Base-by-base conservation (phyloP, 2,888 invertebrate genomes). In the Coremacera marginata region DNA sequence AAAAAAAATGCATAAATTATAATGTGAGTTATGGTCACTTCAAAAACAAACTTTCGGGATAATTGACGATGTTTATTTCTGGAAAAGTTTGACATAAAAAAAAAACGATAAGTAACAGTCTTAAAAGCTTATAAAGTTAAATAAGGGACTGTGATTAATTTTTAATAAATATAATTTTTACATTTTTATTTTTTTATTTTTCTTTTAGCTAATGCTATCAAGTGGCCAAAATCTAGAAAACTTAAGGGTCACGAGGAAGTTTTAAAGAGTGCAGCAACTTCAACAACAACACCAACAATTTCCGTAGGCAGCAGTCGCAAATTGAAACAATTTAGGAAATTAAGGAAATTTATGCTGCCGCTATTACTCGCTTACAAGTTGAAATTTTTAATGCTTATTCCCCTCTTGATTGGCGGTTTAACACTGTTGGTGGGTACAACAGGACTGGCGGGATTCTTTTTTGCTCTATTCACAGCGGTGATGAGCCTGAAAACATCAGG, bases 391-490 rank as follows among this genome's bases (percentile, higher is more conserved):
- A 93, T 94, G 1, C 87, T 96, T 74, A 92, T 96, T 55, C 96
- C 96, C 0, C 91, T 95, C 0, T 88, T 96, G 86, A 91, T 95
- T 81, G 94, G 94, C 72, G 91, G 91, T 5, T 88, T 95, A 27
- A 90, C 95, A 1, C 89, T 96, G 9, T 88, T 96, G 70, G 93
- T 94, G 5, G 95, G 94, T 78, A 93, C 95, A 0, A 95, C 95
- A 0, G 94, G 95, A 22, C 88, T 96, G 77, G 96, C 95, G 25
- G 96, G 96, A 80, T 96, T 96, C 90, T 96, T 96, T 91, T 96
- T 96, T 87, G 95, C 96, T 0, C 89, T 96, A 16, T 96, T 96
- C 84, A 94, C 95, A 71, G 95, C 95, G 1, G 94, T 94, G 5
- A 94, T 96, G 91, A 95, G 94, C 75, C 90, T 95, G 79, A 95